Evolutionary conservation across 2,797 vertebrate genomes (phyloP).

Genomic region (Novumbra hubbsi): DNA sequence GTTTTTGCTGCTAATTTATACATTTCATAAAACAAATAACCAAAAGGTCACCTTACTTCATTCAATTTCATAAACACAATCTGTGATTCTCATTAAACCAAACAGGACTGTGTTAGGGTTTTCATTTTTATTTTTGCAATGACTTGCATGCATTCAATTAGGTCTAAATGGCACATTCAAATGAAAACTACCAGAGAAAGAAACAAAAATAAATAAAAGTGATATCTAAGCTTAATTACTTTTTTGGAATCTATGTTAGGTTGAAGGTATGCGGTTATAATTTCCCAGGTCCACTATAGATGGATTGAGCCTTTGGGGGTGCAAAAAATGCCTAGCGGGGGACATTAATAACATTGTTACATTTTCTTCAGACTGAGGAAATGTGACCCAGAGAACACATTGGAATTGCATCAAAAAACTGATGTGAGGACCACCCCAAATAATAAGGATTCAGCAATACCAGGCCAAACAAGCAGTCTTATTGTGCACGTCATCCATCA

Average conservation of each 20-base stretch:
- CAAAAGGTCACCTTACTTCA: constrained; percentile 7
- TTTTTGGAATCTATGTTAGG: constrained; percentile 1
- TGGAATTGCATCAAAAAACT: background rate
- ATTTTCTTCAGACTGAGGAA: background rate
- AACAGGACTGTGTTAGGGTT: constrained; percentile 6
- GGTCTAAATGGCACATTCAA: constrained; percentile 10
- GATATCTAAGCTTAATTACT: constrained; percentile 5
- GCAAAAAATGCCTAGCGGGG: background rate
- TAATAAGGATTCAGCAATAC: background rate
- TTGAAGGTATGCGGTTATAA: background rate
- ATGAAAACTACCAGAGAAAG: constrained; percentile 7
- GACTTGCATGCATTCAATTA: constrained; percentile 9
- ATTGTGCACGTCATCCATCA: too few relatives aligned
- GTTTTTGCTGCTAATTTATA: background rate
- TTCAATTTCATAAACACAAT: constrained; percentile 10
- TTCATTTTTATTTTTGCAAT: background rate
- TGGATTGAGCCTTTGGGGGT: background rate
- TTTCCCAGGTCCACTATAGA: background rate
- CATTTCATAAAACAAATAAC: background rate
- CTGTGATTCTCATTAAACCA: constrained; percentile 13
- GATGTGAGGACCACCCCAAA: background rate
- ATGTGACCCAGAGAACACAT: background rate
- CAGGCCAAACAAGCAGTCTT: background rate
- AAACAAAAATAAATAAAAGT: background rate
- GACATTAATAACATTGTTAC: too few relatives aligned